Percentiles rank a stretch among this genome's conserved stretches.
Conservation (phyloP, 53 echinoderm and acorn worm species). For the Henricia sp. region DNA sequence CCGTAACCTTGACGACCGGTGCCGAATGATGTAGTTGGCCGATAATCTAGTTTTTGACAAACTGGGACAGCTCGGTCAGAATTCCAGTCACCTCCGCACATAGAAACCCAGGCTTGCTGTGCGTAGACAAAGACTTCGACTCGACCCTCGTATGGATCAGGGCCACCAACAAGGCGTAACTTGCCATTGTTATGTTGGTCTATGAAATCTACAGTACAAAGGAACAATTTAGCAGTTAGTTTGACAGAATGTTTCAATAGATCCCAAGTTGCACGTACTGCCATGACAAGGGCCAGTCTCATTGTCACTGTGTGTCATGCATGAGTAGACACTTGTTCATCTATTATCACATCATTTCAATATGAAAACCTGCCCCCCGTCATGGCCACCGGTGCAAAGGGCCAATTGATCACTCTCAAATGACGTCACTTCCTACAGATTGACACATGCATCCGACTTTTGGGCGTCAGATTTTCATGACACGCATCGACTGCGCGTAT, state of each 20-base stretch:
- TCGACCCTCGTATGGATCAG: constrained; percentile 18
- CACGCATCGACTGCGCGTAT: no score
- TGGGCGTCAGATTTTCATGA: no score
- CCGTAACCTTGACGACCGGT: neutral
- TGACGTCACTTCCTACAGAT: no score
- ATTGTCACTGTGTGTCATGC: no score
- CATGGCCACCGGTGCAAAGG: no score
- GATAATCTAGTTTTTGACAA: constrained; percentile 7
- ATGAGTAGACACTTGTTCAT: no score
- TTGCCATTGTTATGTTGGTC: neutral
- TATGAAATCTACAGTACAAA: neutral
- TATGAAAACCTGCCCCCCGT: no score
- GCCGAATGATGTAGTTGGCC: constrained; percentile 12
- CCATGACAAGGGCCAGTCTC: no score
- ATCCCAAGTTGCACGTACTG: neutral
- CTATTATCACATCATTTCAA: no score
- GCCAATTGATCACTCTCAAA: no score
- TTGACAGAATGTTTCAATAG: neutral
- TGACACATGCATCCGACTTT: no score
- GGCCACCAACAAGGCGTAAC: constrained; percentile 25
- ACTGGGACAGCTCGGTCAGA: neutral
- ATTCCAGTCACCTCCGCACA: constrained; percentile 2
- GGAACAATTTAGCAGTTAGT: neutral
- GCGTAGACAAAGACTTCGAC: neutral
- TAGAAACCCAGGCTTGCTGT: neutral